Conservation (phyloP, 2,797 vertebrate species). For the Pantherophis vulpinus region DNA sequence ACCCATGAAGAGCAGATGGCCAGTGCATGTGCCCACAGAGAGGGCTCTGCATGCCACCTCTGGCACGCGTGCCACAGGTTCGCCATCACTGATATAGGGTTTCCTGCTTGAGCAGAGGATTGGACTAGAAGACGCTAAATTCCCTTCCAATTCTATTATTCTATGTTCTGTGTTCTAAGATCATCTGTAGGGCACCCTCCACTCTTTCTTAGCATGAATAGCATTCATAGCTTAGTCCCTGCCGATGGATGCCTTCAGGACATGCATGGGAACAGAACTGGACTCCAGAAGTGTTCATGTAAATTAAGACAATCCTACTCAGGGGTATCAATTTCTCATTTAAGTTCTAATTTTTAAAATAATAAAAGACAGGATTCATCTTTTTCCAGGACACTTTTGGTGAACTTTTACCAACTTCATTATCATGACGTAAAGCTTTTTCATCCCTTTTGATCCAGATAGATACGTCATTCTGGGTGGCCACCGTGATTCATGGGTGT, state of each 20-base stretch:
- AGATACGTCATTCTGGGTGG: constrained; percentile 84
- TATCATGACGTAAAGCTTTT: background rate
- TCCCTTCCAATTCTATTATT: too few relatives aligned
- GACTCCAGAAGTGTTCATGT: background rate
- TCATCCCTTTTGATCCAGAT: constrained; percentile 66
- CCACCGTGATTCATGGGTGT: constrained; percentile 90
- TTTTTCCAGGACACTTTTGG: background rate
- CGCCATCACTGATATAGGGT: too few relatives aligned
- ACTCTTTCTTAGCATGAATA: background rate
- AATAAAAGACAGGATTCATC: background rate
- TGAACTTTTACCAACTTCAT: background rate
- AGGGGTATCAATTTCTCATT: background rate
- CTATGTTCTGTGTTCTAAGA: too few relatives aligned
- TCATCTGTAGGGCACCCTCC: background rate
- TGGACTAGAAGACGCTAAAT: too few relatives aligned
- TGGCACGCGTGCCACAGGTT: too few relatives aligned
- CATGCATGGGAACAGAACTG: background rate
- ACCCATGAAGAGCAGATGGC: too few relatives aligned
- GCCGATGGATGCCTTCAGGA: background rate
- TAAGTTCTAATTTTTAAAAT: background rate
- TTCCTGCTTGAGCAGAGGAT: too few relatives aligned
- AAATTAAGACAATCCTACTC: background rate
- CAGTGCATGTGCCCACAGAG: too few relatives aligned
- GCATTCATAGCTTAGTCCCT: background rate
- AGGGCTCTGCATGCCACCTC: too few relatives aligned